Conservation (phyloP, 2,113 vertebrate genomes). For the Spea multiplicata region DNA sequence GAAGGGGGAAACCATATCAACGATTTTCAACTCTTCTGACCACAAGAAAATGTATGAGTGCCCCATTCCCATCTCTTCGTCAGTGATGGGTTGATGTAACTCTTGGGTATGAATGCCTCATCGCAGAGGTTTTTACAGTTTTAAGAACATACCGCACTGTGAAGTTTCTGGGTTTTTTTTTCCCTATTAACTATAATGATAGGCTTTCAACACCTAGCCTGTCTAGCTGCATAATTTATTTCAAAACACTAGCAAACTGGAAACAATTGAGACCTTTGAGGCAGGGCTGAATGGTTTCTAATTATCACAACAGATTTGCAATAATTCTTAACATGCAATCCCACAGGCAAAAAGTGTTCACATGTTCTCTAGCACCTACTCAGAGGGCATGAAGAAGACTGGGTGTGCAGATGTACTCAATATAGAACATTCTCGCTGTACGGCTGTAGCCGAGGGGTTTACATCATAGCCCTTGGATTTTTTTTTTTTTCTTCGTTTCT, state of each 20-base stretch:
- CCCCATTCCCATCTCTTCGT: too few relatives aligned
- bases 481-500: constrained; percentile 6
- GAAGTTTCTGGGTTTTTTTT: not conserved
- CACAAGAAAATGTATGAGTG: too few relatives aligned
- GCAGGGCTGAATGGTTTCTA: constrained; percentile 22
- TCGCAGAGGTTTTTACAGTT: too few relatives aligned
- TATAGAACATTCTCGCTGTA: constrained; percentile 8
- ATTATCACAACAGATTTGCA: constrained; percentile 44
- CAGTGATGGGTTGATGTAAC: too few relatives aligned
- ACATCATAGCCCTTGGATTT: not conserved
- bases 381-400: constrained; percentile 16
- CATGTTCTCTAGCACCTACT: constrained; percentile 33
- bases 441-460: constrained; percentile 8
- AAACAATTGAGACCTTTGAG: constrained; percentile 22
- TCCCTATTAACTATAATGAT: constrained; percentile 28
- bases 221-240: constrained; percentile 24
- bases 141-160: too few relatives aligned
- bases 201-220: constrained; percentile 2
- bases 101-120: too few relatives aligned
- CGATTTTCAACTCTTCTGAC: too few relatives aligned
- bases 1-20: too few relatives aligned
- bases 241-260: constrained; percentile 12
- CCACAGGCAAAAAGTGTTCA: constrained; percentile 30
- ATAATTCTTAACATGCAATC: constrained; percentile 36
- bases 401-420: constrained; percentile 16